Evolutionary conservation across 2,113 vertebrate genomes (phyloP).

Genomic region (Rhodinocichla rosea): DNA sequence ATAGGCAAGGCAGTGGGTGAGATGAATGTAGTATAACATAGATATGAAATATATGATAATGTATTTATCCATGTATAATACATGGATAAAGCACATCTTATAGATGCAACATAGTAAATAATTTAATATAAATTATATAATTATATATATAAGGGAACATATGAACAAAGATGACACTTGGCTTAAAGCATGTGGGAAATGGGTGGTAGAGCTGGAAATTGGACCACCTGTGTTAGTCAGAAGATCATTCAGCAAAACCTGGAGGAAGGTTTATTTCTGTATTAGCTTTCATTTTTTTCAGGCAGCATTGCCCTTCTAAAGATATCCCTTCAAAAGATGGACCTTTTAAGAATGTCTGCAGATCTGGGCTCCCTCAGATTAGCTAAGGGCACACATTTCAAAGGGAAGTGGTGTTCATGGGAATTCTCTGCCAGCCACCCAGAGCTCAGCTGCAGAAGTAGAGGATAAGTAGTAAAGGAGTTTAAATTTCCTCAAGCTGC

Average conservation of each 20-base stretch:
- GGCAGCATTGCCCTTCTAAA: conserved; percentile 22
- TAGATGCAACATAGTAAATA: not conserved
- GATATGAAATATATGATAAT: not conserved
- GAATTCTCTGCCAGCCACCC: conserved; percentile 20
- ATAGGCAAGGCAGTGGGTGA: not conserved
- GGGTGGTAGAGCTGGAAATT: not conserved
- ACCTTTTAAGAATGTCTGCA: conserved; percentile 57
- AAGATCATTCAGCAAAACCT: not conserved
- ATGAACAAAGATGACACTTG: not conserved
- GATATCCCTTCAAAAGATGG: conserved; percentile 36
- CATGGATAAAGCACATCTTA: not conserved
- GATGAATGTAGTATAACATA: not conserved
- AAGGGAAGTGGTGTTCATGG: conserved; percentile 10
- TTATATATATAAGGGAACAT: not conserved
- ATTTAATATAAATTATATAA: not conserved
- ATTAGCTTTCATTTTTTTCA: not conserved
- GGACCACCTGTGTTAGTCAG: not conserved
- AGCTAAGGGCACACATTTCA: conserved; percentile 49
- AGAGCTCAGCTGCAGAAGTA: conserved; percentile 1
- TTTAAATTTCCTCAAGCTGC: conserved; percentile 50
- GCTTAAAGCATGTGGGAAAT: not conserved
- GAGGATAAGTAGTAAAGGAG: conserved; percentile 49
- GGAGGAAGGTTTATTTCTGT: not conserved
- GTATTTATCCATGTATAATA: too few relatives aligned
- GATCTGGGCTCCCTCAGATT: conserved; percentile 35